Evolutionary conservation across 1,140 invertebrate species (phyloP).

Genomic region (Pseudomyrmex flavicornis): DNA sequence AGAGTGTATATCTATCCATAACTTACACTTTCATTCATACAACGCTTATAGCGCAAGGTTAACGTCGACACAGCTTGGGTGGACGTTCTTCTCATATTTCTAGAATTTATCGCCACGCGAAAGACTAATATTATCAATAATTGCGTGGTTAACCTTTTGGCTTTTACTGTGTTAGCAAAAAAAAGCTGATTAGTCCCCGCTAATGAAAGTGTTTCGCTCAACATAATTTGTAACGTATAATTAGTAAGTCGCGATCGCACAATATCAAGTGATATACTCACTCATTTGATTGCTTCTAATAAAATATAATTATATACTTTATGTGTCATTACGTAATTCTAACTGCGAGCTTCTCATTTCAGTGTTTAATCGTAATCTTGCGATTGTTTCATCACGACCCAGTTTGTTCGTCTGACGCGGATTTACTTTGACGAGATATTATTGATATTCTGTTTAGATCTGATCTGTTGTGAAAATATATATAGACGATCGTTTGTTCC

Average conservation of each 20-base stretch:
- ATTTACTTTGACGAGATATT: conserved; percentile 2
- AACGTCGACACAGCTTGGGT: conserved; percentile 18
- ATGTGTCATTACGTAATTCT: background rate
- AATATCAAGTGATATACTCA: background rate
- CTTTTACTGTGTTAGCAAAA: background rate
- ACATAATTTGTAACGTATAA: background rate
- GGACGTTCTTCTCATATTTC: conserved; percentile 45
- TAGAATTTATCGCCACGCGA: conserved; percentile 36
- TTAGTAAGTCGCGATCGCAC: background rate
- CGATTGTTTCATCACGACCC: background rate
- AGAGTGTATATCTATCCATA: conserved; percentile 23
- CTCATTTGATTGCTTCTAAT: too few species aligned
- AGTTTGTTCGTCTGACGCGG: conserved; percentile 5
- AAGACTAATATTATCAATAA: background rate
- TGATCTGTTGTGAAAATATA: conserved; percentile 43
- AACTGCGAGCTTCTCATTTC: background rate
- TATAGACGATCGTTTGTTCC: background rate
- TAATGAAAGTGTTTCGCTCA: background rate
- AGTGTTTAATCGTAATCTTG: too few species aligned
- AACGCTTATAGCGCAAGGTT: conserved; percentile 62
- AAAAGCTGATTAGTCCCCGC: background rate
- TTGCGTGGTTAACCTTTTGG: conserved; percentile 20
- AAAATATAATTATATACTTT: too few species aligned
- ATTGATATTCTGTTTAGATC: conserved; percentile 9
- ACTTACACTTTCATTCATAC: conserved; percentile 65